Evolutionary conservation across 2,888 invertebrate genomes (phyloP), one percentile per base, ranked within the genome.

Genomic region (Acanthosoma haemorrhoidale): DNA sequence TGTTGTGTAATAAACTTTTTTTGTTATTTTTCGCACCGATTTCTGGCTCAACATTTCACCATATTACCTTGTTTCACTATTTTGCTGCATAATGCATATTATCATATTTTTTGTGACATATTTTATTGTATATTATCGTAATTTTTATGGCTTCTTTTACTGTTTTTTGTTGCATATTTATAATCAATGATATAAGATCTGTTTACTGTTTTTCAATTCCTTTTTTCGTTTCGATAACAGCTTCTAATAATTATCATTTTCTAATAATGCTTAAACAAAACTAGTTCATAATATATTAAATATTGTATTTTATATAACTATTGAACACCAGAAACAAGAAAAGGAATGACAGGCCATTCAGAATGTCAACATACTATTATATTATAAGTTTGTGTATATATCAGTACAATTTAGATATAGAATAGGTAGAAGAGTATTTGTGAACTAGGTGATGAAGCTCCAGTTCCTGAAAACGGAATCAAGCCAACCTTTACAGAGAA

Each of bases 401-500:
- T 51, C 51, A 34, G 18, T 34, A 36, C 36, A 36, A 61, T 61
- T 18, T 63, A 63, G 43, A 67, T 67, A 34, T 67, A 67, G 67
- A 67, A 67, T 67, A 67, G 67, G 67, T 67, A 67, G 67, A 71
- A 70, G 36, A 21, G 51, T 67, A 32, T 67, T 67, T 67, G 67
- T 63, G 34, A 67, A 72, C 34, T 76, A 94, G 94, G 94, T 91
- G 94, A 95, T 84, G 94, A 94, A 85, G 93, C 93, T 81, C 92
- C 93, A 78, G 90, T 93, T 80, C 94, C 94, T 78, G 91, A 92
- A 79, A 92, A 93, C 83, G 93, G 90, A 82, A 91, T 93, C 83
- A 96, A 94, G 84, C 97, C 98, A 77, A 94, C 95, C 77, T 98
- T 97, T 85, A 96, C 96, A 80, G 96, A 96, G 87, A 89, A 96